These are phyloP conservation scores for Phyllopteryx taeniolatus DNA, from an alignment of 2,113 vertebrate species.

Conservation along the genomic window DNA sequence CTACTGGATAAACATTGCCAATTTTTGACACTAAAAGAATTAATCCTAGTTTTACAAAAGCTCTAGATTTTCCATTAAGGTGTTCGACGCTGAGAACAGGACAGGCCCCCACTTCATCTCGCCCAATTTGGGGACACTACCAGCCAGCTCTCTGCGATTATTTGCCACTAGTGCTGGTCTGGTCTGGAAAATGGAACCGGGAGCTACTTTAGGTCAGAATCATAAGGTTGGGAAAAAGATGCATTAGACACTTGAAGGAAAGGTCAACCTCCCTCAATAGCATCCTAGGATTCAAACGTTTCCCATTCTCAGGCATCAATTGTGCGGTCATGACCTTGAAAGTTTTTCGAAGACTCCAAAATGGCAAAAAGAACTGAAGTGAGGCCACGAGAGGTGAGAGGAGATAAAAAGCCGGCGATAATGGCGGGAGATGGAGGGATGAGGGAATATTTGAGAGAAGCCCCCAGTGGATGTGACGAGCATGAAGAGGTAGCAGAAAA, in stretches of 20 bases:
- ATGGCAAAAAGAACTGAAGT: slow-evolving; percentile 8
- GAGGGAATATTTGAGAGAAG: slow-evolving; percentile 49
- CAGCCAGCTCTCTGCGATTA: too few species aligned
- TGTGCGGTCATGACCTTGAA: slow-evolving; percentile 51
- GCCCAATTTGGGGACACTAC: too few species aligned
- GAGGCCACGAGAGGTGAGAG: background rate
- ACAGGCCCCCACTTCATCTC: too few species aligned
- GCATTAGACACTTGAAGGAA: slow-evolving; percentile 13
- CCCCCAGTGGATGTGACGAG: slow-evolving; percentile 36
- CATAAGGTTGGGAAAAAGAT: background rate
- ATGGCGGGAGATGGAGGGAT: slow-evolving; percentile 51
- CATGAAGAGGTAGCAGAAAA: slow-evolving; percentile 56
- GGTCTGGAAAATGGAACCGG: too few species aligned
- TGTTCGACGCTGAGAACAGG: too few species aligned
- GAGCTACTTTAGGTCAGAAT: background rate
- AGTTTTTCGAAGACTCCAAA: slow-evolving; percentile 5
- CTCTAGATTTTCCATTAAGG: too few species aligned
- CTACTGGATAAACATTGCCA: too few species aligned
- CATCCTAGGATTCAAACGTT: slow-evolving; percentile 22
- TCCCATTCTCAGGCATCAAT: slow-evolving; percentile 18
- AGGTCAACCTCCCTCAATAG: slow-evolving; percentile 11
- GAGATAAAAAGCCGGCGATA: slow-evolving; percentile 33
- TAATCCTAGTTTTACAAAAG: too few species aligned
- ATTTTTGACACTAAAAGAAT: too few species aligned
- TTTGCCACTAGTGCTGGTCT: too few species aligned